phyloP scores from a whole-genome alignment of 2,888 invertebrate genomes.

The Leptopilina syphax region DNA sequence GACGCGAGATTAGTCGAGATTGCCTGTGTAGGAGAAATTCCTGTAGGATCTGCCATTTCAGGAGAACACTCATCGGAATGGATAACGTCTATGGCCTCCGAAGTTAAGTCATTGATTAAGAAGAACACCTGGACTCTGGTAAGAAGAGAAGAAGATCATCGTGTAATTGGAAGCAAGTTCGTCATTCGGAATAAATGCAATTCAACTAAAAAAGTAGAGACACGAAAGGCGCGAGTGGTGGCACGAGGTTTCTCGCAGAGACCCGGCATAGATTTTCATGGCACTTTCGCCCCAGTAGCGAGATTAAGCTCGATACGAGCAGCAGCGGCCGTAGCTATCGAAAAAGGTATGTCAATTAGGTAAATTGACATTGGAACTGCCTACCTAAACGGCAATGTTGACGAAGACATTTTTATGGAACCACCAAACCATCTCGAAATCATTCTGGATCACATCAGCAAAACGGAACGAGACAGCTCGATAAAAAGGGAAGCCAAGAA shows the following conservation, averaged over 20 bases:
- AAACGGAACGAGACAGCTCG: too few species aligned
- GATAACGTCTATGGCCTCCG: constrained; percentile 21
- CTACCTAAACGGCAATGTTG: neutral
- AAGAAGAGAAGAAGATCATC: constrained; percentile 28
- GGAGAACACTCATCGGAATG: neutral
- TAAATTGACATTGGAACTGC: neutral
- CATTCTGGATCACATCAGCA: neutral
- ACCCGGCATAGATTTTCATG: constrained; percentile 43
- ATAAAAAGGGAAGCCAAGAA: neutral
- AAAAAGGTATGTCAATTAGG: neutral
- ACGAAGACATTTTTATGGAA: neutral
- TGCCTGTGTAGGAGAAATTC: constrained; percentile 35
- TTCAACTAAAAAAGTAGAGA: constrained; percentile 7
- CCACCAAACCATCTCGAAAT: neutral
- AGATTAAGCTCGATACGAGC: neutral
- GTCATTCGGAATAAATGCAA: constrained; percentile 36
- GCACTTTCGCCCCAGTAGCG: constrained; percentile 41
- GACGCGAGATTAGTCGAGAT: constrained; percentile 2
- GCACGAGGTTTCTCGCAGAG: constrained; percentile 41
- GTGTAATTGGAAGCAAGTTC: constrained; percentile 31
- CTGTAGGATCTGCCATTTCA: constrained; percentile 20
- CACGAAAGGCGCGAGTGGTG: constrained; percentile 44
- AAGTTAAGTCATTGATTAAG: constrained; percentile 31
- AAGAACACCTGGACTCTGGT: constrained; percentile 43
- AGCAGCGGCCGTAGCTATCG: neutral